Base-by-base conservation (phyloP, 1,140 invertebrate species). In the Apolygus lucorum region DNA sequence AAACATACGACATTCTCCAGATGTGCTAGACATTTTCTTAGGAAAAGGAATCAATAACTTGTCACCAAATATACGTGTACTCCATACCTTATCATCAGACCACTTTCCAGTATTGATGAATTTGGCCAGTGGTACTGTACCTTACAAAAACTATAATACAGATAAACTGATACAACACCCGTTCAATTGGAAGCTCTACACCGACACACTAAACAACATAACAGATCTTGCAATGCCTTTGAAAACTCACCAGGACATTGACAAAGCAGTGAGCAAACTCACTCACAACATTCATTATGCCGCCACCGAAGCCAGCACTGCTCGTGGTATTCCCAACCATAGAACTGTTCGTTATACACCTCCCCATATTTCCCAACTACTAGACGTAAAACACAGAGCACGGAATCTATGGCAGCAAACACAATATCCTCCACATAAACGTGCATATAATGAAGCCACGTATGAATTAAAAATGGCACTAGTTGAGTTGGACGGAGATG, bases 21-120 rank as follows among this genome's bases (percentile, higher is more conserved):
- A 62, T 62, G 24, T 62, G 24, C 22, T 62, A 22, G 54, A 62
- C 54, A 62, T 62, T 8, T 62, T 62, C 24, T 25, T 62, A 62
- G 54, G 22, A 14, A 62, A 62, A 22, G 24, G 24, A n/a, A 8
- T 22, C 4, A 49, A 11, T 8, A 62, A 11, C 4, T 25, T 4
- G 8, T 14, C 22, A 14, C 54, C 24, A 8, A 8, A 62, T 62
- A 14, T 62, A n/a, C 24, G 14, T 11, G 8, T 25, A 25, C 8
- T 11, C 54, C 54, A 62, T 22, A 11, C 8, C 54, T 22, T 22
- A 14, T n/a, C n/a, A n/a, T n/a, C n/a, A n/a, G n/a, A n/a, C n/a
- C n/a, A n/a, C n/a, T n/a, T n/a, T n/a, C n/a, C n/a, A n/a, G 14
- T 62, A 8, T 25, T n/a, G 4, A 14, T 11, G 24, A 62, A 14